Base-by-base conservation (phyloP, 1,140 invertebrate genomes). In the Drosophila albomicans region DNA sequence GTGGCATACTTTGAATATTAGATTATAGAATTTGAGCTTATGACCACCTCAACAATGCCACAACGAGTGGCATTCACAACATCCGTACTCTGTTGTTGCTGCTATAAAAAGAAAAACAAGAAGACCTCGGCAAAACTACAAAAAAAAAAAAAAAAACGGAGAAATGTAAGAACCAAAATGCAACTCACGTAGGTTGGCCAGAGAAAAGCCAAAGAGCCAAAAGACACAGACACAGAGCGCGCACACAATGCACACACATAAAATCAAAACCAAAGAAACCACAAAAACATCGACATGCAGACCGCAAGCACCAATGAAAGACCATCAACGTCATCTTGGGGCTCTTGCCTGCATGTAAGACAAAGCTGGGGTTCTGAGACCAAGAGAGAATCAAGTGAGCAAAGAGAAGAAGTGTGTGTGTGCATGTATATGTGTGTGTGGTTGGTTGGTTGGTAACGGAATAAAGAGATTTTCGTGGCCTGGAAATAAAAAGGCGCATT, bases 301-400 rank as follows among this genome's bases (percentile, higher is more conserved):
- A 65, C 68, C 56, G 43, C 48, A 57, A 77, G 73, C 69, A 66
- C 56, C 75, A 73, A 67, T 77, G 75, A 77, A 73, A 73, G 69
- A 28, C 62, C 75, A 77, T 77, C 69, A 72, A 62, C 57, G 75
- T 67, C 69, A 74, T 68, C 51, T 74, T 67, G 41, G 43, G 13
- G 16, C 61, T 38, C 38, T 57, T 57, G 63, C 63, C 35, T 63
- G 67, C 67, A 63, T 54, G 30, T 54, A 35, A 46, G 28, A 62
- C 59, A 62, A 62, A 59, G 41, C 15, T 15, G 5, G 28, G 15
- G 48, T 13, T 13, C n/a, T 20, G 48, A 41, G 10, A 38, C 35
- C 6, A 38, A 41, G 28, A 62, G 25, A 32, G 45, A 48, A 7
- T 32, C 4, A 13, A 43, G n/a, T 4, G n/a, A 43, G 41, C 11